Conservation (phyloP, 1,140 invertebrate genomes). For the Coelopa frigida region DNA sequence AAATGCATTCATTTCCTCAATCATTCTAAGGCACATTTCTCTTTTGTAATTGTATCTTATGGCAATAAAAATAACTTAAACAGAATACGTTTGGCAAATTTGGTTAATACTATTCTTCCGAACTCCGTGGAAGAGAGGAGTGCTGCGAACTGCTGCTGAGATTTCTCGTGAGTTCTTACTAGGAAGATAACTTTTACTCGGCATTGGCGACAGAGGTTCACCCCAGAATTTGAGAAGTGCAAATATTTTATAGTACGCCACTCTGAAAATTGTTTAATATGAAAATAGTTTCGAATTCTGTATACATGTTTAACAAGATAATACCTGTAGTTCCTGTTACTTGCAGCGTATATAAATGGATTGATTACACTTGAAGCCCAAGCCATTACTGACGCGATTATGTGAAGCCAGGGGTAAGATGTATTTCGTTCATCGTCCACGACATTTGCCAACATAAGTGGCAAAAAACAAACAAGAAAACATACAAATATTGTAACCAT, state of each 20-base stretch:
- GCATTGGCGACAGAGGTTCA: slow-evolving; percentile 39
- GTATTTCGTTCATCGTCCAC: slow-evolving; percentile 61
- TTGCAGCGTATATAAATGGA: slow-evolving; percentile 79
- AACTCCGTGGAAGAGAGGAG: slow-evolving; percentile 38
- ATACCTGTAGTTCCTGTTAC: slow-evolving; percentile 67
- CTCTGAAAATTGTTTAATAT: slow-evolving; percentile 17
- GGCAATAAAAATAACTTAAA: slow-evolving; percentile 22
- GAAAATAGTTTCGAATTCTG: neutral
- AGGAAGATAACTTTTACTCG: slow-evolving; percentile 41
- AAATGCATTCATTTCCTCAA: too few relatives aligned
- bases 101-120: slow-evolving; percentile 40
- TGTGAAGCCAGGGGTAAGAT: slow-evolving; percentile 63
- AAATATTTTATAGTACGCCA: slow-evolving; percentile 40
- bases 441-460: slow-evolving; percentile 79
- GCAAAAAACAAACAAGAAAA: slow-evolving; percentile 76
- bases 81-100: slow-evolving; percentile 44
- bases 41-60: too few relatives aligned
- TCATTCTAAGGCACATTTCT: too few relatives aligned
- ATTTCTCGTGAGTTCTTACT: slow-evolving; percentile 42
- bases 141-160: slow-evolving; percentile 39
- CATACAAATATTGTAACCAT: slow-evolving; percentile 81
- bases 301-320: neutral
- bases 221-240: slow-evolving; percentile 41
- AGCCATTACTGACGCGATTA: slow-evolving; percentile 71
- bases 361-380: slow-evolving; percentile 83